Conservation (phyloP, 2,888 invertebrate species). For the Heliconius aoede region DNA sequence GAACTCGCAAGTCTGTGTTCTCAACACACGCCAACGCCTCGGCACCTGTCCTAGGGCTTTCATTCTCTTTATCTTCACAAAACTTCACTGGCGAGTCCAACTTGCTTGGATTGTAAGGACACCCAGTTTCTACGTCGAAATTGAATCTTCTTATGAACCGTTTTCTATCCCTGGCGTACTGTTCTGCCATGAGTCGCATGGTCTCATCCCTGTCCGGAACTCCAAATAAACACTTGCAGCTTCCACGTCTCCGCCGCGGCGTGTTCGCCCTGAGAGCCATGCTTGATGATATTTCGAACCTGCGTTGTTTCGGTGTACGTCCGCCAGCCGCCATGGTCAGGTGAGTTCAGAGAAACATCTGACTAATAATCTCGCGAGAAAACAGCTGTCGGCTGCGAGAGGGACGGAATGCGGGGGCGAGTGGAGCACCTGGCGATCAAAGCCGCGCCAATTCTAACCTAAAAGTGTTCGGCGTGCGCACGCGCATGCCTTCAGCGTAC, state of each 20-base stretch:
- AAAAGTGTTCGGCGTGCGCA: constrained; percentile 71
- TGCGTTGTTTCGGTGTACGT: constrained; percentile 78
- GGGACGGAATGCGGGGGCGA: constrained; percentile 63
- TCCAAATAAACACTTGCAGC: constrained; percentile 85
- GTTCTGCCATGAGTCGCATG: constrained; percentile 83
- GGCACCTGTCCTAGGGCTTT: constrained; percentile 69
- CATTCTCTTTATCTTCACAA: constrained; percentile 71
- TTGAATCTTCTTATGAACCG: constrained; percentile 85
- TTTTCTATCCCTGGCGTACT: constrained; percentile 82
- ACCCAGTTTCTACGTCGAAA: constrained; percentile 82
- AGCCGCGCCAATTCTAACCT: constrained; percentile 82
- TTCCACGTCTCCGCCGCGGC: constrained; percentile 73
- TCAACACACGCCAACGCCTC: constrained; percentile 74
- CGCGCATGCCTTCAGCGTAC: constrained; percentile 62
- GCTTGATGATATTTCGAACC: constrained; percentile 69
- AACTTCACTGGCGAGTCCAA: constrained; percentile 78
- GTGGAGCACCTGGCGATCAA: constrained; percentile 78
- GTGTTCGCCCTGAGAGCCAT: constrained; percentile 73
- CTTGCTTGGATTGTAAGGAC: constrained; percentile 68
- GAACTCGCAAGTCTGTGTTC: constrained; percentile 71
- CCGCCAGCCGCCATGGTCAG: constrained; percentile 81
- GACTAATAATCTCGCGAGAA: constrained; percentile 81
- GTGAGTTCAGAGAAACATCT: constrained; percentile 82
- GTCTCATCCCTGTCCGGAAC: constrained; percentile 84
- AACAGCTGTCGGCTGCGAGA: constrained; percentile 80